These are phyloP conservation scores for Riparia riparia DNA, from an alignment of 2,113 vertebrate species.

Conservation along the genomic window DNA sequence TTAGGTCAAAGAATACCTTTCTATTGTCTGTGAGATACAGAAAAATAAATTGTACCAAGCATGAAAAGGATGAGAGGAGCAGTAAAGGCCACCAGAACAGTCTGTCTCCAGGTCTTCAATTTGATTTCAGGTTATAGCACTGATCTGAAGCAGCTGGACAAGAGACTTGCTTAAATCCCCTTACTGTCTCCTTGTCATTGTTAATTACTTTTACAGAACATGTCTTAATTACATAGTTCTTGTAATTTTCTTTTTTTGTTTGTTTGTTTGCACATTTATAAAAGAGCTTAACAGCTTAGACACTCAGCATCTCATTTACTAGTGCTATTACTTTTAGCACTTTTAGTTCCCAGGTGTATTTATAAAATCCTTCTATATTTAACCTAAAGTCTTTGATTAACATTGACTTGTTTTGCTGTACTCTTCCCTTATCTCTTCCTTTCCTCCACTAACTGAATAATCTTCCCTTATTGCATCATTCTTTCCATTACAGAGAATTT, in stretches of 20 bases:
- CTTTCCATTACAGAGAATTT: not conserved
- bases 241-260: not conserved
- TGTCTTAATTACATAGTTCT: not conserved
- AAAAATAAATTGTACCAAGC: constrained; percentile 50
- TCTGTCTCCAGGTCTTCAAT: not conserved
- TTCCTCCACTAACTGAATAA: not conserved
- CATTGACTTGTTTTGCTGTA: not conserved
- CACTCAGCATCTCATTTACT: not conserved
- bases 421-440: not conserved
- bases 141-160: constrained; percentile 24
- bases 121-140: constrained; percentile 32
- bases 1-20: constrained; percentile 32
- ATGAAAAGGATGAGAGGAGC: constrained; percentile 14
- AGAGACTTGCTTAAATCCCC: constrained; percentile 30
- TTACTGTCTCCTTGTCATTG: not conserved
- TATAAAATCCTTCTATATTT: constrained; percentile 6
- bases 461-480: not conserved
- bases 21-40: not conserved
- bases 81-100: constrained; percentile 24
- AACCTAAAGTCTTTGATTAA: not conserved
- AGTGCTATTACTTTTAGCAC: not conserved
- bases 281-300: not conserved
- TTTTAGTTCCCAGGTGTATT: not conserved
- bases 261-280: not conserved
- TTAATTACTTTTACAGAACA: not conserved